Conservation (phyloP, 1,140 invertebrate species). For the Laupala kohalensis region DNA sequence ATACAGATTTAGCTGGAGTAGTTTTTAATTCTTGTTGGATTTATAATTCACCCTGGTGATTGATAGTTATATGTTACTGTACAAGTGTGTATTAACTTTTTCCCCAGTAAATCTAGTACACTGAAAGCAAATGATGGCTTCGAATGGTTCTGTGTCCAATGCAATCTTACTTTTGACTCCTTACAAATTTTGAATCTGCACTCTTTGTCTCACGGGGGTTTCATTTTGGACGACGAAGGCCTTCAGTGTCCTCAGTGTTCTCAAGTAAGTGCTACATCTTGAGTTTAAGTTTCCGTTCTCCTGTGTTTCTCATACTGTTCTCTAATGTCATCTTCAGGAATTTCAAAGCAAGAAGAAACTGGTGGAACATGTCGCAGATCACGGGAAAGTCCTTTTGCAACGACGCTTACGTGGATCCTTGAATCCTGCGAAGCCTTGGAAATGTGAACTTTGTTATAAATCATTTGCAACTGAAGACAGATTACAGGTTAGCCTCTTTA, state of each 20-base stretch:
- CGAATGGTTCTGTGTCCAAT: slow-evolving; percentile 41
- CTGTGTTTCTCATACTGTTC: no score
- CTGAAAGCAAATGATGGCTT: no score
- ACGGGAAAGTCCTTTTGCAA: slow-evolving; percentile 28
- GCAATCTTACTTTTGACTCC: slow-evolving; percentile 40
- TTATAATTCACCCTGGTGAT: no score
- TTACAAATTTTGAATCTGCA: slow-evolving; percentile 34
- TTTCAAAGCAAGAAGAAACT: slow-evolving; percentile 36
- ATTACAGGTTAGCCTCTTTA: slow-evolving; percentile 33
- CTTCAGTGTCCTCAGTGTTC: slow-evolving; percentile 31
- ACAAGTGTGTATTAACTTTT: no score
- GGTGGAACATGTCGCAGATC: slow-evolving; percentile 39
- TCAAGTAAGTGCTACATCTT: slow-evolving; percentile 18
- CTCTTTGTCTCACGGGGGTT: slow-evolving; percentile 12
- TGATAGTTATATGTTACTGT: no score
- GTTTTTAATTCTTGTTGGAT: no score
- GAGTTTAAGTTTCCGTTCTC: no score
- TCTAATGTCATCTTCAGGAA: no score
- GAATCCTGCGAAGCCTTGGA: slow-evolving; percentile 31
- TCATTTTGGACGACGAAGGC: slow-evolving; percentile 18
- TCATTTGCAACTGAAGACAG: slow-evolving; percentile 47
- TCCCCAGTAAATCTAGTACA: no score
- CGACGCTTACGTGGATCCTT: slow-evolving; percentile 1
- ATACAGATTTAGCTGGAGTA: no score
- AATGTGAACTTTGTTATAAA: slow-evolving; percentile 52